Base-by-base conservation (phyloP, 2,113 vertebrate species). In the Caranx melampygus region DNA sequence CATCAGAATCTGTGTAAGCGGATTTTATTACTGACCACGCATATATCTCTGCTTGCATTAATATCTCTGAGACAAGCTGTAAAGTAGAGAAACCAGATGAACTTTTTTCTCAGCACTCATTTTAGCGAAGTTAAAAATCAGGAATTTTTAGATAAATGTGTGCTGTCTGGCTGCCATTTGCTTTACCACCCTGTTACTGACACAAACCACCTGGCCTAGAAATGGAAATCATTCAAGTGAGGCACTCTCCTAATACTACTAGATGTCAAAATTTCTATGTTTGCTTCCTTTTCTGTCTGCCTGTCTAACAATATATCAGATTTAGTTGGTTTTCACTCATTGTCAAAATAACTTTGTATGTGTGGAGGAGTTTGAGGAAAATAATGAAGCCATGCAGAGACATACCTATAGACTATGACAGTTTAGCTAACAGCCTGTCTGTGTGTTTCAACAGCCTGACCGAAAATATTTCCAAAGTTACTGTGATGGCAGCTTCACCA, bases 11-110 rank as follows among this genome's bases (percentile, higher is more conserved):
- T 87, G 88, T 83, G 92, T 93, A 90, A 94, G 94, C 94, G 93
- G 42, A 84, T 93, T 92, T 93, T 92, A 83, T 90, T 78, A 94
- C 91, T 90, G 93, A 93, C 86, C 86, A 80, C 74, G 91, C 91
- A 93, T 64, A 90, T 88, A 79, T 81, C 65, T 86, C 82, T 40
- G 44, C 71, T 75, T 21, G n/a, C 73, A 78, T 83, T 84, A 83
- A 82, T 72, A 79, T 83, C 69, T 72, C 49, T 15, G 58, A 89
- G 49, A 85, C 37, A 64, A 81, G 84, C 77, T 71, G 69, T 15
- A 55, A 35, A 79, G 64, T 7, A 42, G 26, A 52, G 72, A 61
- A 75, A 60, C 7, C n/a, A 33, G 49, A 55, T 54, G 12, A 54
- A 73, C 77, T 65, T 82, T 33, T 33, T 52, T 64, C 59, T 42